Evolutionary conservation across 2,888 invertebrate genomes (phyloP), one percentile per base, ranked within the genome.

Genomic region (Allophyes oxyacanthae): DNA sequence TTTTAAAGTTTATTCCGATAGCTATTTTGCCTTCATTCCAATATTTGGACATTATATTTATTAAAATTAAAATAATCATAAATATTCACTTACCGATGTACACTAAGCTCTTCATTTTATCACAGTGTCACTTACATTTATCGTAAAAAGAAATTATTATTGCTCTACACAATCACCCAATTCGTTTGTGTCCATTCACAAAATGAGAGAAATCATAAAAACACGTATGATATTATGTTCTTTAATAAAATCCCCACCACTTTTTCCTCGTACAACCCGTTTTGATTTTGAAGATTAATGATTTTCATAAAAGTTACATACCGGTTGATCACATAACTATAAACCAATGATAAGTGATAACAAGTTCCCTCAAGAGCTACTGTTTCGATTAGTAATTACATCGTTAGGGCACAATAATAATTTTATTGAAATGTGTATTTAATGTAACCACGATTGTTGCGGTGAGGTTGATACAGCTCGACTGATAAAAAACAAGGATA

Each of bases 241-340:
- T 52, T 45, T 44, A 61, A 44, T n/a, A n/a, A n/a, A n/a, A n/a
- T 36, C 73, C 72, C 73, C 72, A 28, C 73, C 32, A 61, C 42
- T 37, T 66, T 72, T 69, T 63, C 63, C 69, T 57, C 44, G 33
- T 44, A 61, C 58, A 71, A 74, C 64, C 38, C 54, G 67, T 64
- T 74, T 64, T 38, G 43, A 58, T 52, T 40, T 60, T 13, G 34
- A 26, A 61, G 28, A 28, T 20, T 28, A 6, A 28, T 50, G 37
- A 61, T 59, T 64, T 70, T 64, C 37, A 38, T 44, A 15, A 49
- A n/a, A 37, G 34, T 50, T 45, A 60, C 38, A 56, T 65, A 64
- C 42, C 26, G 30, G 9, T 14, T 26, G 11, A 7, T 34, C 33
- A 37, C 37, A 54, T 36, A 36, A 33, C 20, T 14, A 34, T 30